Conservation (phyloP, 2,888 invertebrate species). For the Orthonychiurus folsomi region DNA sequence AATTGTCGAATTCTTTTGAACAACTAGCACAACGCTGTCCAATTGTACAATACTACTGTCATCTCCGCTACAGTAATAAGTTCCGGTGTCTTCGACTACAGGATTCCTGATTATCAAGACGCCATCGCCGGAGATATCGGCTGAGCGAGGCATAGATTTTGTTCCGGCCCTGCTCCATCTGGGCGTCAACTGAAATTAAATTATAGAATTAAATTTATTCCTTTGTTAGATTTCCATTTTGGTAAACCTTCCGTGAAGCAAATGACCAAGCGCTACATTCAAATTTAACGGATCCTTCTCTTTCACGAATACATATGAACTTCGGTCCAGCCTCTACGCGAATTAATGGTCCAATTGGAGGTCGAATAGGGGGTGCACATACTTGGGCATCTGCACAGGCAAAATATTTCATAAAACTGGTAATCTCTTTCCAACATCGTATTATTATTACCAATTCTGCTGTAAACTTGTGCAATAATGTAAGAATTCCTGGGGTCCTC, state of each 20-base stretch:
- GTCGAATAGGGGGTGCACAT: background rate
- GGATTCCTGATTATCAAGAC: background rate
- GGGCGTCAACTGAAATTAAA: background rate
- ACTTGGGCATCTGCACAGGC: background rate
- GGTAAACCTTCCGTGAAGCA: background rate
- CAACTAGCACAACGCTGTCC: background rate
- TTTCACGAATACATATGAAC: background rate
- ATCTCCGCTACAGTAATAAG: background rate
- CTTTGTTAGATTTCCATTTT: no score
- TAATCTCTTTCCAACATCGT: background rate
- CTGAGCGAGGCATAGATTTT: background rate
- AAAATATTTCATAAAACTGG: slow-evolving; percentile 3
- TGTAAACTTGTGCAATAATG: slow-evolving; percentile 1
- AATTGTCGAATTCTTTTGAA: background rate
- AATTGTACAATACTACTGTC: background rate
- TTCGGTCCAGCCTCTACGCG: background rate
- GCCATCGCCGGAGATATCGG: background rate
- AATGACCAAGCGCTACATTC: background rate
- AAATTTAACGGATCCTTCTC: background rate
- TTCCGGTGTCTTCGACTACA: background rate
- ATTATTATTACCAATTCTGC: slow-evolving; percentile 1
- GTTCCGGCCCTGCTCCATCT: background rate
- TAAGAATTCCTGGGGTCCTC: background rate
- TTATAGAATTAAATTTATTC: no score
- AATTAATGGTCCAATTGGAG: background rate